phyloP scores from a whole-genome alignment of 2,797 vertebrate species.

The Sibirionetta formosa region DNA sequence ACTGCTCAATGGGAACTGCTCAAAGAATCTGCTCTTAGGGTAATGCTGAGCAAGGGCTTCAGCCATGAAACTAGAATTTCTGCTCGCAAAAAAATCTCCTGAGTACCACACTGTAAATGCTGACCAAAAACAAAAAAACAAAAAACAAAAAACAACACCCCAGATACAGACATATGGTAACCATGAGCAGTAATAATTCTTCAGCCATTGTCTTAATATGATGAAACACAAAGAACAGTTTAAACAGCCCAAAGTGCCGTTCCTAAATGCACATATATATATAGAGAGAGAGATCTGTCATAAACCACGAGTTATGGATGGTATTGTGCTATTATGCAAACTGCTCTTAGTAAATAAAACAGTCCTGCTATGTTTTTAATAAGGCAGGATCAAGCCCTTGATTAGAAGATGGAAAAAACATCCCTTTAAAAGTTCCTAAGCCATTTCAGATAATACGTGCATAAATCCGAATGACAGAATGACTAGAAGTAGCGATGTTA shows the following conservation, averaged over 20 bases:
- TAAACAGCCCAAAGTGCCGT: background rate
- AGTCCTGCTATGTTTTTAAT: background rate
- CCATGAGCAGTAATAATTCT: background rate
- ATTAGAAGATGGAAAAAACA: background rate
- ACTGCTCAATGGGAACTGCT: background rate
- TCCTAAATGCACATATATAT: background rate
- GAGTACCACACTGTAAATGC: background rate
- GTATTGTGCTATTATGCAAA: background rate
- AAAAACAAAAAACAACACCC: rapidly evolving
- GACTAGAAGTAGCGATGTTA: background rate
- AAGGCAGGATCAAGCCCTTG: background rate
- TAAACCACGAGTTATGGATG: background rate
- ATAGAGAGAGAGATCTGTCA: background rate
- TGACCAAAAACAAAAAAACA: background rate
- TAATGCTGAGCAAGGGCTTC: background rate
- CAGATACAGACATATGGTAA: background rate
- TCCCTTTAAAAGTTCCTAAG: background rate
- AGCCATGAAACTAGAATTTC: background rate
- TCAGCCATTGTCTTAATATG: background rate
- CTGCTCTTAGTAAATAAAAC: background rate
- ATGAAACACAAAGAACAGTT: background rate
- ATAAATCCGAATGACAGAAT: background rate
- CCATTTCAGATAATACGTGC: background rate
- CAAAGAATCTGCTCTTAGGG: background rate
- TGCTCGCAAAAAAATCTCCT: background rate